These are phyloP conservation scores for Pachyramphus minor DNA, from an alignment of 2,113 vertebrate genomes.

Conservation along the genomic window DNA sequence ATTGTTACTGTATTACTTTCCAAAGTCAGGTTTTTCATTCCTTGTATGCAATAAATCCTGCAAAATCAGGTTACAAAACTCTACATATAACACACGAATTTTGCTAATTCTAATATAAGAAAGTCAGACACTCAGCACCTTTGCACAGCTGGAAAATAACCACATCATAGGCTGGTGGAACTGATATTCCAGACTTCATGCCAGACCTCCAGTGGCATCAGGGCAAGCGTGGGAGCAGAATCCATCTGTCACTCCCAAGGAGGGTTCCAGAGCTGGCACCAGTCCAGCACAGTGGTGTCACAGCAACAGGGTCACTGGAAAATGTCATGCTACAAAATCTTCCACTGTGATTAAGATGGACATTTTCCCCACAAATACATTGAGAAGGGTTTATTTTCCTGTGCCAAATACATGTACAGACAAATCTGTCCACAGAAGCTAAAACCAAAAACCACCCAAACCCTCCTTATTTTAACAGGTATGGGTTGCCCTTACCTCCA, in stretches of 20 bases:
- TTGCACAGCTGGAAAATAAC: neutral
- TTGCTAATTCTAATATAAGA: neutral
- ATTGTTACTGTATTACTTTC: neutral
- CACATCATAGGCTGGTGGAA: accelerated
- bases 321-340: accelerated
- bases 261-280: neutral
- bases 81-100: neutral
- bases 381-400: neutral
- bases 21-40: neutral
- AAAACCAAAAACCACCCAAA: neutral
- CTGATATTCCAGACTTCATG: neutral
- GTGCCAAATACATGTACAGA: neutral
- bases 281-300: neutral
- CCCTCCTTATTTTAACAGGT: neutral
- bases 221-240: neutral
- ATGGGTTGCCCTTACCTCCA: neutral
- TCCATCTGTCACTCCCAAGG: neutral
- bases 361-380: neutral
- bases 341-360: accelerated
- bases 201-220: accelerated
- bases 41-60: neutral
- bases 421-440: neutral
- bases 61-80: neutral
- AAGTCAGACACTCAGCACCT: neutral
- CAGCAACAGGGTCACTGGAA: neutral